Percentiles rank a stretch among this genome's conserved stretches.
Evolutionary conservation across 2,888 invertebrate species (phyloP).

Genomic region (Eupithecia centaureata): DNA sequence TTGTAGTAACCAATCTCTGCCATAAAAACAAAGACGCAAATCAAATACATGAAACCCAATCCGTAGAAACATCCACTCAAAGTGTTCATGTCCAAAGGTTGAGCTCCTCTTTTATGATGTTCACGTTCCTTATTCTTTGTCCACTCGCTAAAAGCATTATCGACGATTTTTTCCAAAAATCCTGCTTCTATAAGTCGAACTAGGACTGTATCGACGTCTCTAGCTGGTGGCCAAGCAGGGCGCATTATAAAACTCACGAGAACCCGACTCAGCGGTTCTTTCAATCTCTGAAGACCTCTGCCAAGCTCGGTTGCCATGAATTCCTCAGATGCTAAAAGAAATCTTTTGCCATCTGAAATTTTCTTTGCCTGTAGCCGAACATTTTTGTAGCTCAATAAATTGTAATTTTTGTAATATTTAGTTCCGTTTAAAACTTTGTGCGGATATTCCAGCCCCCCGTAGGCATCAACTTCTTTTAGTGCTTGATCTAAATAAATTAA

Average conservation of each 20-base stretch:
- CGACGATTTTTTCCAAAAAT: constrained; percentile 45
- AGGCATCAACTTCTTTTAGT: constrained; percentile 50
- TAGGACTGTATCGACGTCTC: constrained; percentile 48
- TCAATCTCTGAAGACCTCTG: constrained; percentile 52
- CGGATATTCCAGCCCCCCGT: constrained; percentile 51
- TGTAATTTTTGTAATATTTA: constrained; percentile 45
- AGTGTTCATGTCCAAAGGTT: constrained; percentile 49
- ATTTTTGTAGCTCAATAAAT: constrained; percentile 40
- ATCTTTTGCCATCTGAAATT: constrained; percentile 55
- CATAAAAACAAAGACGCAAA: constrained; percentile 52
- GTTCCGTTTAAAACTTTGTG: constrained; percentile 47
- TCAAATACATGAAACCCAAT: constrained; percentile 48
- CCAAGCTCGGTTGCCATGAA: constrained; percentile 41
- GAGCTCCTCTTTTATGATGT: constrained; percentile 17
- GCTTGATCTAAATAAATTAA: constrained; percentile 54
- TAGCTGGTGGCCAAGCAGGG: constrained; percentile 61
- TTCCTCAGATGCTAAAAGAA: constrained; percentile 52
- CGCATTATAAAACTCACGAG: constrained; percentile 57
- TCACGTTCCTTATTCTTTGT: constrained; percentile 18
- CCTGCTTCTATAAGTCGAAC: constrained; percentile 54
- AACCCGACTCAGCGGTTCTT: constrained; percentile 46
- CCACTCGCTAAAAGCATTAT: constrained; percentile 33
- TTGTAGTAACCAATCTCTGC: constrained; percentile 51
- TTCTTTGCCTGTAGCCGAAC: constrained; percentile 43
- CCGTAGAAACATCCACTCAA: constrained; percentile 59